Evolutionary conservation across 2,888 invertebrate genomes (phyloP).

Genomic region (Acutogordius australiensis): DNA sequence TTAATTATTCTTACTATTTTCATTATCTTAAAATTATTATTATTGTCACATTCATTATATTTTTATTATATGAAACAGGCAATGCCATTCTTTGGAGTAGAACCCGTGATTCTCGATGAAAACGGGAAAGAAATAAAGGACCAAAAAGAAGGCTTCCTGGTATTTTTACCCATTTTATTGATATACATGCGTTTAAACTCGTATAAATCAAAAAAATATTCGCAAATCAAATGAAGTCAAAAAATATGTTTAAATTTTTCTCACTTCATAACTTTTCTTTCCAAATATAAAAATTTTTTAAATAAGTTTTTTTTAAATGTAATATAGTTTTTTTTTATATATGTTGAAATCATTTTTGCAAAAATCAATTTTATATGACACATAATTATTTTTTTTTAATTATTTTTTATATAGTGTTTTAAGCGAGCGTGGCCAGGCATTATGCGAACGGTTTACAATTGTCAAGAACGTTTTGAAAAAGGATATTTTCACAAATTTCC

Average conservation of each 20-base stretch:
- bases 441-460: conserved; percentile 68
- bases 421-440: conserved; percentile 86
- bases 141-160: conserved; percentile 68
- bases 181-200: too few relatives aligned
- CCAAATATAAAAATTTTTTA: too few relatives aligned
- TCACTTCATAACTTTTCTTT: too few relatives aligned
- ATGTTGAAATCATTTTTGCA: conserved; percentile 6
- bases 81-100: conserved; percentile 85
- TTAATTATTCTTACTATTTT: too few relatives aligned
- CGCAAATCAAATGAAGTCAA: too few relatives aligned
- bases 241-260: too few relatives aligned
- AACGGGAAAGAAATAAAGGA: conserved; percentile 53
- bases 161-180: too few relatives aligned
- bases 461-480: conserved; percentile 52
- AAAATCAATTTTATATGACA: conserved; percentile 2
- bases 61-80: too few relatives aligned
- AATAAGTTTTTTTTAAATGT: conserved; percentile 6
- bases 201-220: too few relatives aligned
- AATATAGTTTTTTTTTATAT: neutral
- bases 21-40: too few relatives aligned
- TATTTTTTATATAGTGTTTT: conserved; percentile 32
- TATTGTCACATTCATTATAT: too few relatives aligned
- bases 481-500: conserved; percentile 83
- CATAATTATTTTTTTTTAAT: conserved; percentile 11
- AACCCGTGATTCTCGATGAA: conserved; percentile 55